These are phyloP conservation scores for Lophura nycthemera DNA, from an alignment of 2,113 vertebrate genomes.

Conservation along the genomic window DNA sequence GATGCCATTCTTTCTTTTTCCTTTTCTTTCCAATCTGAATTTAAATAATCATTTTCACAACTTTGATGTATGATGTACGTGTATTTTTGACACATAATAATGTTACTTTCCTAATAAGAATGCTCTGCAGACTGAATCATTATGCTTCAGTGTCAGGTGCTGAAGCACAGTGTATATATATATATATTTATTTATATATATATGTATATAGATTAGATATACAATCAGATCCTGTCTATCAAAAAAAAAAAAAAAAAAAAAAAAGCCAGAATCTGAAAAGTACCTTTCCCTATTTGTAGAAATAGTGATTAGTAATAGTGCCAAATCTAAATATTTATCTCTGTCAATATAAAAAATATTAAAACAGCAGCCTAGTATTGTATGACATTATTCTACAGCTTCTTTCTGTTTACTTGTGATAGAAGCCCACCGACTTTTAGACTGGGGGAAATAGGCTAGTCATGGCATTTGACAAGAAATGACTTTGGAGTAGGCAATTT, in stretches of 20 bases:
- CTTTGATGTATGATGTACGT: not conserved
- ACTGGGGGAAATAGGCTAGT: not conserved
- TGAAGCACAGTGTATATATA: not conserved
- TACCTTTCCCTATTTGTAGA: constrained; percentile 8
- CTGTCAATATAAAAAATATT: constrained; percentile 34
- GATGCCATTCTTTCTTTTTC: not conserved
- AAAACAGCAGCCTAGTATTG: constrained; percentile 28
- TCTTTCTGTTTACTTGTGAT: not conserved
- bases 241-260: constrained; percentile 54
- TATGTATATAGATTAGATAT: not conserved
- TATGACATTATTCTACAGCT: constrained; percentile 15
- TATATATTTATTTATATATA: not conserved
- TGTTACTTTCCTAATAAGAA: not conserved
- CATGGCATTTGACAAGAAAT: not conserved
- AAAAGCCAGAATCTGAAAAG: not conserved
- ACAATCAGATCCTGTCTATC: constrained; percentile 14
- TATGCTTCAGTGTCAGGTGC: not conserved
- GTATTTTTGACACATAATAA: not conserved
- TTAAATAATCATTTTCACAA: not conserved
- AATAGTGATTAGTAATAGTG: constrained; percentile 19
- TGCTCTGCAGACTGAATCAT: not conserved
- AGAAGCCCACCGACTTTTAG: not conserved
- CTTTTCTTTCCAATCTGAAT: not conserved
- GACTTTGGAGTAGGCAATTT: not conserved
- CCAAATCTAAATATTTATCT: constrained; percentile 39